A percentile compares a stretch with the other conserved stretches of the same genome.
Evolutionary conservation across 2,888 invertebrate genomes (phyloP).

Genomic region (Ochropleura plecta): DNA sequence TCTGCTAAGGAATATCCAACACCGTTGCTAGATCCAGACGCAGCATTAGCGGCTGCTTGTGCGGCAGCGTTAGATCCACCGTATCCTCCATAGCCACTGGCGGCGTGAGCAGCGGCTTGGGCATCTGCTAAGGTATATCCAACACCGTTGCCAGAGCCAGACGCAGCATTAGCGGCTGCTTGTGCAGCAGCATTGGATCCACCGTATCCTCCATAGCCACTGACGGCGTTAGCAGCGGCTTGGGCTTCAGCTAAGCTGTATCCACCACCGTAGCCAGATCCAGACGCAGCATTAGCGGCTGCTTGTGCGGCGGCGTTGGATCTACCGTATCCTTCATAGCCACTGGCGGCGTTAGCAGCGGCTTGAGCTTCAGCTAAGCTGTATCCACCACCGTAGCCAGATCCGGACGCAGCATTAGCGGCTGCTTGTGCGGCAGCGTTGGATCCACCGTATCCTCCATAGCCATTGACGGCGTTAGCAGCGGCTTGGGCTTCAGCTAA

Average conservation of each 20-base stretch:
- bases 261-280: constrained; percentile 39
- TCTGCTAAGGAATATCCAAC: too few relatives aligned
- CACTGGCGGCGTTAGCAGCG: constrained; percentile 1
- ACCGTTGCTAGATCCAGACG: too few relatives aligned
- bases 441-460: constrained; percentile 13
- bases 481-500: constrained; percentile 36
- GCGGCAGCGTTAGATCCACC: constrained; percentile 7
- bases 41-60: background rate
- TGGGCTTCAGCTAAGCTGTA: constrained; percentile 44
- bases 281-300: constrained; percentile 21
- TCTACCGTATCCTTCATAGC: constrained; percentile 15
- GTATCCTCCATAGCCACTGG: background rate
- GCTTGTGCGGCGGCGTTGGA: constrained; percentile 34
- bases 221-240: constrained; percentile 24
- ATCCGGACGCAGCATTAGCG: constrained; percentile 7
- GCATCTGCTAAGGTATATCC: constrained; percentile 25
- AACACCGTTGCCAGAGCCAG: constrained; percentile 36
- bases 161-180: constrained; percentile 31
- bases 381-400: constrained; percentile 46
- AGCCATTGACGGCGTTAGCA: constrained; percentile 11
- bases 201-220: constrained; percentile 19
- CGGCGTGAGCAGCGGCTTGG: constrained; percentile 35
- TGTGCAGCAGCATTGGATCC: constrained; percentile 11
- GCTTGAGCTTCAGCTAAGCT: constrained; percentile 48
- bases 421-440: constrained; percentile 31